A percentile compares a stretch with the other conserved stretches of the same genome.
These are phyloP conservation scores for Dryococelus australis DNA, from an alignment of 2,888 invertebrate species.

Conservation along the genomic window DNA sequence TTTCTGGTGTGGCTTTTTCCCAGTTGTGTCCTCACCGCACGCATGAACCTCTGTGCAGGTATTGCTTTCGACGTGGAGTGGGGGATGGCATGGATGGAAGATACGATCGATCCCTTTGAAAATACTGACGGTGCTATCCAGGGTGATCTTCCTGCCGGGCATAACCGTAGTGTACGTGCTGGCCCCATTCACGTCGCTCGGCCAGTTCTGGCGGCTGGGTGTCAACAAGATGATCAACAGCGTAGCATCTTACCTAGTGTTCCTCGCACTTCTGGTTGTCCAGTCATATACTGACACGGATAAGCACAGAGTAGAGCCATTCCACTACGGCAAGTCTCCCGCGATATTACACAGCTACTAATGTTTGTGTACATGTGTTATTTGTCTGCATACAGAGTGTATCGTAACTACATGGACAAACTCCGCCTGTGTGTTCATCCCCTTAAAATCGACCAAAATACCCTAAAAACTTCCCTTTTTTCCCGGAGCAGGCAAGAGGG, in stretches of 20 bases:
- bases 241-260: slow-evolving; percentile 70
- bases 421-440: too few relatives aligned
- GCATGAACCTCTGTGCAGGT: slow-evolving; percentile 51
- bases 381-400: too few relatives aligned
- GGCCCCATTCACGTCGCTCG: slow-evolving; percentile 59
- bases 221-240: slow-evolving; percentile 76
- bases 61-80: slow-evolving; percentile 72
- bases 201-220: slow-evolving; percentile 68
- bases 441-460: too few relatives aligned
- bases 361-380: background rate
- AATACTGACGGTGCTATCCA: slow-evolving; percentile 55
- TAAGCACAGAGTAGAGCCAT: slow-evolving; percentile 65
- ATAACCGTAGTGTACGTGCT: slow-evolving; percentile 59
- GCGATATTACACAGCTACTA: background rate
- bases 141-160: slow-evolving; percentile 60
- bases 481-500: too few relatives aligned
- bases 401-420: too few relatives aligned
- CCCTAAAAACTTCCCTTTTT: too few relatives aligned
- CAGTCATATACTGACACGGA: slow-evolving; percentile 68
- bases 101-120: slow-evolving; percentile 59
- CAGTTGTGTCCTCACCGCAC: too few relatives aligned
- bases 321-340: slow-evolving; percentile 61
- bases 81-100: slow-evolving; percentile 67
- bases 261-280: slow-evolving; percentile 68
- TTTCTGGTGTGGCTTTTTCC: too few relatives aligned